phyloP scores from a whole-genome alignment of 2,888 invertebrate species.

The Liodrosophila aerea region DNA sequence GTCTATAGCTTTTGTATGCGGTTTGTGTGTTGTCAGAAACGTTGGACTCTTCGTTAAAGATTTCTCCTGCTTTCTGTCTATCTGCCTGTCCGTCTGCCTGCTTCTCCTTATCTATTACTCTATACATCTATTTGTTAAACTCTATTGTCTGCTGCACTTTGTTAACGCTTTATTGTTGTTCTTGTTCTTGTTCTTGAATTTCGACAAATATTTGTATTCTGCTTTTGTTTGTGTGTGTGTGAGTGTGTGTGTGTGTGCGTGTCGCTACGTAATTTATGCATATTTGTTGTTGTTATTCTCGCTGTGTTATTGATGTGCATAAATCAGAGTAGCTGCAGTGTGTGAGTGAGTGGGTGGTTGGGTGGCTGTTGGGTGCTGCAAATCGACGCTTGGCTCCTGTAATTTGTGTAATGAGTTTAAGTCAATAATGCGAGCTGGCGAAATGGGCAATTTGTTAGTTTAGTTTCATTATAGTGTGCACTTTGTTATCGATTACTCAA shows the following conservation, averaged over 20 bases:
- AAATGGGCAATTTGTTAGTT: slow-evolving; percentile 17
- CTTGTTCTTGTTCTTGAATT: slow-evolving; percentile 53
- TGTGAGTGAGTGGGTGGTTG: slow-evolving; percentile 8
- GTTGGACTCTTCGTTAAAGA: slow-evolving; percentile 12
- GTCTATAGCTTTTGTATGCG: slow-evolving; percentile 38
- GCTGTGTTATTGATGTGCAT: slow-evolving; percentile 44
- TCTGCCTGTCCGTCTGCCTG: slow-evolving; percentile 6
- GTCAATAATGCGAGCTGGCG: slow-evolving; percentile 44
- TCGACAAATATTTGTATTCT: slow-evolving; percentile 69
- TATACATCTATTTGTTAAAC: slow-evolving; percentile 31
- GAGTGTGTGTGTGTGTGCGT: slow-evolving; percentile 29
- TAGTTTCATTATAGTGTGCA: slow-evolving; percentile 19
- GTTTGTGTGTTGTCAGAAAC: slow-evolving; percentile 35
- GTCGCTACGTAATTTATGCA: slow-evolving; percentile 50
- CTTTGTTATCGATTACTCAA: slow-evolving; percentile 14
- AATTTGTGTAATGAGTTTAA: slow-evolving; percentile 13
- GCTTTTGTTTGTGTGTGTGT: slow-evolving; percentile 38
- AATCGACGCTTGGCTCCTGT: slow-evolving; percentile 21
- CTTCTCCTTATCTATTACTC: slow-evolving; percentile 1
- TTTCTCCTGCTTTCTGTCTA: slow-evolving; percentile 3
- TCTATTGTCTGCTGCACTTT: slow-evolving; percentile 45
- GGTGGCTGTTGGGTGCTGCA: slow-evolving; percentile 14
- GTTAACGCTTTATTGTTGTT: background rate
- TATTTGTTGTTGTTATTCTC: slow-evolving; percentile 36
- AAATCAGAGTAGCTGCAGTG: slow-evolving; percentile 43